A percentile compares a stretch with the other conserved stretches of the same genome.
Conservation (phyloP, 2,797 vertebrate genomes). For the Furcifer pardalis region DNA sequence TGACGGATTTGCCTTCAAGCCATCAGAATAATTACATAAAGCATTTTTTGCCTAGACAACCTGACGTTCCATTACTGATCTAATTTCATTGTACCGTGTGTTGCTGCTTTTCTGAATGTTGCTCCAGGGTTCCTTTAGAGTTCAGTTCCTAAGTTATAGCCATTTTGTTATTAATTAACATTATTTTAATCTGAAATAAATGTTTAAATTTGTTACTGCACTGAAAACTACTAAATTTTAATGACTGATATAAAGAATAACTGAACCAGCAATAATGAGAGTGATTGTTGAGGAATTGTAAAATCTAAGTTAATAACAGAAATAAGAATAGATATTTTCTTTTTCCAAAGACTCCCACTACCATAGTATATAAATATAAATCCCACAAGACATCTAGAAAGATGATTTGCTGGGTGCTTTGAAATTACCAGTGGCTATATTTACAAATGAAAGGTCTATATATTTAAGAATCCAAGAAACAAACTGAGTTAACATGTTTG, state of each 20-base stretch:
- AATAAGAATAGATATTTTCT: background rate
- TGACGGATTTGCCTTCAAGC: background rate
- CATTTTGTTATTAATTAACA: slow-evolving; percentile 36
- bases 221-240: slow-evolving; percentile 23
- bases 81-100: slow-evolving; percentile 15
- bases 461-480: background rate
- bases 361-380: background rate
- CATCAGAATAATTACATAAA: background rate
- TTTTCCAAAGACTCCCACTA: background rate
- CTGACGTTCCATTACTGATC: slow-evolving; percentile 1
- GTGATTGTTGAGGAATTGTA: slow-evolving; percentile 8
- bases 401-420: background rate
- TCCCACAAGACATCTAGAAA: too few species aligned
- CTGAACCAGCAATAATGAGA: background rate
- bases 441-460: background rate
- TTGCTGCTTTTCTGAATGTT: slow-evolving; percentile 34
- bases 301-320: background rate
- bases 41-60: background rate
- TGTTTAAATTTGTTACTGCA: slow-evolving; percentile 21
- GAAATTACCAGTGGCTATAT: background rate
- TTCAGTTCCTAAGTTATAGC: slow-evolving; percentile 28
- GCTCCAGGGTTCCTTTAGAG: slow-evolving; percentile 19
- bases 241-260: slow-evolving; percentile 9
- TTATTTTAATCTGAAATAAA: slow-evolving; percentile 33
- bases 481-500: background rate